Evolutionary conservation across 2,888 invertebrate species (phyloP).

Genomic region (Drosophila paramelanica): DNA sequence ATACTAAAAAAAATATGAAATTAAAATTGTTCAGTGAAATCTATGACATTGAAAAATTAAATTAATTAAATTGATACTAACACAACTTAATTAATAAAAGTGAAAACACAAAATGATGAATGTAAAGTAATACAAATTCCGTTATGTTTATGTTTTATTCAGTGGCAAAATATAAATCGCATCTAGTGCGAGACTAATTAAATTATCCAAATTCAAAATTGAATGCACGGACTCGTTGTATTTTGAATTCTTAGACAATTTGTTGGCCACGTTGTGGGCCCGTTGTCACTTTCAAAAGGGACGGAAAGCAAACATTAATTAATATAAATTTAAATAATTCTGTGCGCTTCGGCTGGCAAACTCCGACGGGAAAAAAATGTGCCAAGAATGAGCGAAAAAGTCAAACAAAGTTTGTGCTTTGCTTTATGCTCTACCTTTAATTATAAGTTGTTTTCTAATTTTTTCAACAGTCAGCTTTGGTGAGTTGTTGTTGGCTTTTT

Average conservation of each 20-base stretch:
- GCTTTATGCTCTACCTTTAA: constrained; percentile 64
- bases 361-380: constrained; percentile 12
- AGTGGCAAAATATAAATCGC: constrained; percentile 3
- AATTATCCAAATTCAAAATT: constrained; percentile 22
- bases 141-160: too few relatives aligned
- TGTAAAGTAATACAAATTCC: too few relatives aligned
- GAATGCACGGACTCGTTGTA: constrained; percentile 1
- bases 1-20: not conserved
- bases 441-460: constrained; percentile 65
- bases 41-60: not conserved
- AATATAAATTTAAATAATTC: constrained; percentile 66
- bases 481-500: constrained; percentile 16
- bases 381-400: constrained; percentile 45
- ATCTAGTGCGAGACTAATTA: constrained; percentile 22
- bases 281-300: constrained; percentile 24
- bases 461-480: constrained; percentile 23
- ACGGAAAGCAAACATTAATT: constrained; percentile 71
- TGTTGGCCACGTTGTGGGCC: not conserved
- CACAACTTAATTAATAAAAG: too few relatives aligned
- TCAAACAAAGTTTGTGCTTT: constrained; percentile 51
- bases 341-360: constrained; percentile 12
- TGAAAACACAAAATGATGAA: too few relatives aligned
- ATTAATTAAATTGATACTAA: too few relatives aligned
- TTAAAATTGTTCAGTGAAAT: not conserved
- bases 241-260: not conserved